phyloP scores from a whole-genome alignment of 2,888 invertebrate genomes.

The Drosophila gaucha region DNA sequence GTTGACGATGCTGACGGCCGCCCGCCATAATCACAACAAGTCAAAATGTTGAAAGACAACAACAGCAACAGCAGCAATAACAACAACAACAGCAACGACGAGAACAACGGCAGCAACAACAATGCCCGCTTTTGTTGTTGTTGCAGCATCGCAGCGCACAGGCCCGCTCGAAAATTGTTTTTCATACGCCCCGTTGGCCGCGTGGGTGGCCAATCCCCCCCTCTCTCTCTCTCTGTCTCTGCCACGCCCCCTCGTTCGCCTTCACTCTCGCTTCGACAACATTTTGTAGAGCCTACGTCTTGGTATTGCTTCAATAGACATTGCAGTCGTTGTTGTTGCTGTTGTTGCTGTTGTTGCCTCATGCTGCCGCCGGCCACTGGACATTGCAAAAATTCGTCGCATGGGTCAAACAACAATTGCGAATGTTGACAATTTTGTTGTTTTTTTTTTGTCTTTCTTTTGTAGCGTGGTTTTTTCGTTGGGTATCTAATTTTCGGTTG shows the following conservation, averaged over 20 bases:
- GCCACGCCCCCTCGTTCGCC: neutral
- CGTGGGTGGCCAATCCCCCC: slow-evolving; percentile 63
- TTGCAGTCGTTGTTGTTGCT: slow-evolving; percentile 9
- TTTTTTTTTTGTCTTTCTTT: slow-evolving; percentile 3
- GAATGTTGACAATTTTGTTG: slow-evolving; percentile 65
- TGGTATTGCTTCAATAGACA: slow-evolving; percentile 34
- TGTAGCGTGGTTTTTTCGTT: slow-evolving; percentile 1
- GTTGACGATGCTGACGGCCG: slow-evolving; percentile 46
- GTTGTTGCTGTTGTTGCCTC: slow-evolving; percentile 36
- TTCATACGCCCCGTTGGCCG: slow-evolving; percentile 64
- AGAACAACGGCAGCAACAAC: slow-evolving; percentile 33
- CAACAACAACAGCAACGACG: neutral
- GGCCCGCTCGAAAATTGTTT: slow-evolving; percentile 53
- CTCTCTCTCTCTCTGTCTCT: neutral
- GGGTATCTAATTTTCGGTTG: slow-evolving; percentile 14
- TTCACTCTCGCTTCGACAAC: slow-evolving; percentile 1
- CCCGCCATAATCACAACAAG: slow-evolving; percentile 72
- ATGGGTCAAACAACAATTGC: slow-evolving; percentile 45
- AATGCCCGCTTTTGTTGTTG: slow-evolving; percentile 47
- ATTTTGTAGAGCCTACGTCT: slow-evolving; percentile 21
- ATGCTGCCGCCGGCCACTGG: slow-evolving; percentile 69
- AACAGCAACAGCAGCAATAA: slow-evolving; percentile 19
- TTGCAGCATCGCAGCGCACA: slow-evolving; percentile 33
- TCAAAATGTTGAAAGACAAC: slow-evolving; percentile 72
- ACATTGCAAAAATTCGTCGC: slow-evolving; percentile 67